Evolutionary conservation across 2,113 vertebrate species (phyloP).

Genomic region (Nematolebias whitei): DNA sequence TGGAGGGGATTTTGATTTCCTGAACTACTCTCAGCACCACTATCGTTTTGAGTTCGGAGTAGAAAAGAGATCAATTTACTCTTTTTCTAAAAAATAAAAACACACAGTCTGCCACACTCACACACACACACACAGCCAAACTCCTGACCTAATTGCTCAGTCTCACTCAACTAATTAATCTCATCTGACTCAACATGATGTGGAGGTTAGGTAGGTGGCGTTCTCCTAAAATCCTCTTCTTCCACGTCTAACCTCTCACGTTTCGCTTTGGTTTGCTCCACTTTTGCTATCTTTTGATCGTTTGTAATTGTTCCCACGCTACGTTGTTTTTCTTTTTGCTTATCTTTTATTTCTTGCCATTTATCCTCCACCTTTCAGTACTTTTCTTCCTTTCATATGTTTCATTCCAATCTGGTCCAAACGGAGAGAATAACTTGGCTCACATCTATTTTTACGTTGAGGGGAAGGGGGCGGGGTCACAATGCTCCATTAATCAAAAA

Average conservation of each 20-base stretch:
- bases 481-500: constrained; percentile 93
- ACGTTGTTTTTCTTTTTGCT: background rate
- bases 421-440: constrained; percentile 54
- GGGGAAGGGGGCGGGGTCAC: constrained; percentile 73
- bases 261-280: background rate
- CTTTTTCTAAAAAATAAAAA: background rate
- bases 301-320: too few species aligned
- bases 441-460: constrained; percentile 76
- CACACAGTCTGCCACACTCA: too few species aligned
- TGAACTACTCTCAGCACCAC: too few species aligned
- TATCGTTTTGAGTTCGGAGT: too few species aligned
- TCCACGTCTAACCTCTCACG: background rate
- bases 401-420: constrained; percentile 18
- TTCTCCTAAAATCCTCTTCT: constrained; percentile 82
- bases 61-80: background rate
- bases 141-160: constrained; percentile 85
- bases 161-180: constrained; percentile 92
- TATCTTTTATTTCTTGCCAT: background rate
- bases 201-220: constrained; percentile 90
- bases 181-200: constrained; percentile 88
- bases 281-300: background rate
- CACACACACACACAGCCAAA: constrained; percentile 46
- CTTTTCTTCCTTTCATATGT: constrained; percentile 2
- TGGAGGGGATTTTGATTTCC: too few species aligned
- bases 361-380: background rate